Evolutionary conservation across 2,888 invertebrate species (phyloP).

Genomic region (Pollenia amentaria): DNA sequence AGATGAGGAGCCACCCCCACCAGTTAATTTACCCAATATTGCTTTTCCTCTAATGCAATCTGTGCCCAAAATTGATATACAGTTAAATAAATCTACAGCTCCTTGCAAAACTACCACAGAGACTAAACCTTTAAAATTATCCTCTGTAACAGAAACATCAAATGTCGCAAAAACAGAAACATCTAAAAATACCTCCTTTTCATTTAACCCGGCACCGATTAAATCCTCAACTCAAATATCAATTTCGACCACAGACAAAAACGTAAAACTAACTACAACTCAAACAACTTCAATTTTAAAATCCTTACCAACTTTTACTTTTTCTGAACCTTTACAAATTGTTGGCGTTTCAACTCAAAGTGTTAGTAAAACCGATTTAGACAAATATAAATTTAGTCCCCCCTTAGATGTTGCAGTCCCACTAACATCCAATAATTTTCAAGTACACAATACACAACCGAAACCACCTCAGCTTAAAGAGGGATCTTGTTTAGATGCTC

Average conservation of each 20-base stretch:
- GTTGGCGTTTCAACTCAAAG: slow-evolving; percentile 83
- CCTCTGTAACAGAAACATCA: slow-evolving; percentile 11
- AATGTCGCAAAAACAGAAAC: slow-evolving; percentile 2
- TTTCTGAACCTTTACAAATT: slow-evolving; percentile 85
- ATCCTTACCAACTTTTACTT: slow-evolving; percentile 80
- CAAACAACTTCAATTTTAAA: slow-evolving; percentile 47
- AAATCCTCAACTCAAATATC: slow-evolving; percentile 4
- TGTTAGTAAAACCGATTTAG: slow-evolving; percentile 84
- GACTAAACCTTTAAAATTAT: not conserved
- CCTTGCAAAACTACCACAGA: slow-evolving; percentile 3
- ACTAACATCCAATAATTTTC: not conserved
- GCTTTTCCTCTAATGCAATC: slow-evolving; percentile 82
- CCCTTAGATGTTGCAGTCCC: slow-evolving; percentile 82
- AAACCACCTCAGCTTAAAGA: slow-evolving; percentile 80
- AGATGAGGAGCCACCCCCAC: slow-evolving; percentile 84
- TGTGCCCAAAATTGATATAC: slow-evolving; percentile 83
- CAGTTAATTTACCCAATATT: slow-evolving; percentile 86
- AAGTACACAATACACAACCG: slow-evolving; percentile 17
- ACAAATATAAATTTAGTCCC: slow-evolving; percentile 86
- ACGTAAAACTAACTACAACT: not conserved
- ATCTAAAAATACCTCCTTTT: slow-evolving; percentile 27
- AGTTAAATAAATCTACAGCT: slow-evolving; percentile 75
- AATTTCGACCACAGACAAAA: slow-evolving; percentile 6
- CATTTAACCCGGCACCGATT: slow-evolving; percentile 36
- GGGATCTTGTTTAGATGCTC: slow-evolving; percentile 85